Base-by-base conservation (phyloP, 2,888 invertebrate species). In the Lasioglossum morio region DNA sequence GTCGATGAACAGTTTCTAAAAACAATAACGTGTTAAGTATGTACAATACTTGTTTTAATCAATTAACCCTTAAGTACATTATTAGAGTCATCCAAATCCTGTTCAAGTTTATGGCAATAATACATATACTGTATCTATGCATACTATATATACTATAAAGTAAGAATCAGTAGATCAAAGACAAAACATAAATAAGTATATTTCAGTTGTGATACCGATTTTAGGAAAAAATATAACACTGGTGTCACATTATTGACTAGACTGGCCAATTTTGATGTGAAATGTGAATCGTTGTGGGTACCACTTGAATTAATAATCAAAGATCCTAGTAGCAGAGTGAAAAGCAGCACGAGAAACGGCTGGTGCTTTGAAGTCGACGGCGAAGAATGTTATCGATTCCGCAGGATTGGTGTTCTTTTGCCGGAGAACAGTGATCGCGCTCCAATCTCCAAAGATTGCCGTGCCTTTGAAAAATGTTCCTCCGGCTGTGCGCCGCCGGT, bases 401-500 rank as follows among this genome's bases (percentile, higher is more conserved):
- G 23, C 16, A 40, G 60, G 40, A 70, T 84, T 74, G 69, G 77
- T 77, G 77, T 46, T 27, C 27, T 60, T 60, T 60, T 5, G 60
- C 23, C 66, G 40, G 12, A 5, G 63, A 73, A 72, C 19, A 40
- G 43, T 43, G 77, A 46, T 70, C 84, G 34, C 48, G 43, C 69
- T 60, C 57, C 63, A 79, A 37, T 81, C 74, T 79, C 27, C 27
- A 57, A 53, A 53, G 73, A 77, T 73, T 74, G 19, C n/a, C 16
- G 0, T 27, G 73, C 75, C 81, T 86, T 88, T 82, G 85, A 86
- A 84, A 87, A 82, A 87, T 88, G 76, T 70, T 30, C 80, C 85
- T 85, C 82, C 79, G 78, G 82, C 82, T 37, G 89, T 89, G 92
- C 90, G 37, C 30, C 23, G 91, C 90, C 86, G 73, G 81, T 81